phyloP scores from a whole-genome alignment of 2,797 vertebrate species.

The Fistularia commersonii region DNA sequence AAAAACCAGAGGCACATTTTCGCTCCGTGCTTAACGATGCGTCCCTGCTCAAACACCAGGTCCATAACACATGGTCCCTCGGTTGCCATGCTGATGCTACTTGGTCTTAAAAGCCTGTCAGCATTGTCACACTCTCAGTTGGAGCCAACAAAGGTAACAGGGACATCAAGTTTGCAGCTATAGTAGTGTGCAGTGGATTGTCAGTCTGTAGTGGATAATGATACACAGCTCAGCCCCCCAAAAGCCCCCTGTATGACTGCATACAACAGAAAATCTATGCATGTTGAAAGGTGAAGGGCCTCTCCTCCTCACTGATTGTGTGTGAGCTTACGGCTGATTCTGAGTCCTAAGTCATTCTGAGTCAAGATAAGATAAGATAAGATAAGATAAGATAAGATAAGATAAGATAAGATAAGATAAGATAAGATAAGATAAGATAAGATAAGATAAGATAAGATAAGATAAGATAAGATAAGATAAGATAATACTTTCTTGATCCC shows the following conservation, averaged over 20 bases:
- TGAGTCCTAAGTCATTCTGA: not conserved
- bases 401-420: too few species aligned
- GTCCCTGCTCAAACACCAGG: constrained; percentile 25
- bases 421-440: too few species aligned
- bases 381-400: too few species aligned
- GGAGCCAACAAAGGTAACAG: constrained; percentile 39
- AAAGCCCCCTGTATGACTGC: constrained; percentile 24
- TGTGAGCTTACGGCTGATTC: constrained; percentile 15
- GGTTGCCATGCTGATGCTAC: constrained; percentile 28
- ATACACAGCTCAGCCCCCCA: constrained; percentile 41
- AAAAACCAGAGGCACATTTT: constrained; percentile 6
- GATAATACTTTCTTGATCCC: too few species aligned
- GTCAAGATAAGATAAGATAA: too few species aligned
- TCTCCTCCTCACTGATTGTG: constrained; percentile 35
- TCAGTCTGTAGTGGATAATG: constrained; percentile 29
- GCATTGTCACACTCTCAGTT: constrained; percentile 9
- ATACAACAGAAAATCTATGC: constrained; percentile 57
- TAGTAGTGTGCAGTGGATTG: constrained; percentile 35
- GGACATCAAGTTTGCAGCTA: constrained; percentile 18
- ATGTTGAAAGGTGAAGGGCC: constrained; percentile 58
- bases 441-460: too few species aligned
- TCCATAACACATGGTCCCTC: constrained; percentile 29
- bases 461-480: too few species aligned
- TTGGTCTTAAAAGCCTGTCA: constrained; percentile 32
- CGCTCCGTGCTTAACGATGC: not conserved